Percentiles rank a stretch among this genome's conserved stretches.
These are phyloP conservation scores for Anorthoa munda DNA, from an alignment of 2,888 invertebrate genomes.

Conservation along the genomic window DNA sequence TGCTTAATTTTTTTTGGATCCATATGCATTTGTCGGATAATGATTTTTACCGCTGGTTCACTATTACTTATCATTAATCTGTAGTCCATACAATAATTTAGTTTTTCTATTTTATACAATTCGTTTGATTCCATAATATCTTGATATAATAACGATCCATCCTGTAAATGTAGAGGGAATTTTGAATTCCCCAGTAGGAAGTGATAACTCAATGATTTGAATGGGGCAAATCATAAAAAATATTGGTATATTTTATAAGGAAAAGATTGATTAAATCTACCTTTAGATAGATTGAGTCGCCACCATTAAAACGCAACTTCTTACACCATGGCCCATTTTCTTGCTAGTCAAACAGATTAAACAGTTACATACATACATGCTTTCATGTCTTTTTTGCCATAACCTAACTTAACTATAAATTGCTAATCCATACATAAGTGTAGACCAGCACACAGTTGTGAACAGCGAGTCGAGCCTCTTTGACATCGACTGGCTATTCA, in stretches of 20 bases:
- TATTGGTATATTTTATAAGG: too few species aligned
- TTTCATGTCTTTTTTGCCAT: too few species aligned
- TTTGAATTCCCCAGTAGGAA: background rate
- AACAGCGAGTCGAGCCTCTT: too few species aligned
- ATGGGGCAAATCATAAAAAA: background rate
- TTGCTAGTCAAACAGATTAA: background rate
- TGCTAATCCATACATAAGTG: too few species aligned
- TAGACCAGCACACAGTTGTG: too few species aligned
- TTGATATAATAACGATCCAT: slow-evolving; percentile 7
- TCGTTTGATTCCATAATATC: background rate
- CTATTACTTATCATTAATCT: fast-evolving
- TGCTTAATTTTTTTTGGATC: background rate
- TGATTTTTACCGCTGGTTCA: background rate
- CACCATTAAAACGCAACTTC: too few species aligned
- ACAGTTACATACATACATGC: background rate
- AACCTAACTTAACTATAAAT: too few species aligned
- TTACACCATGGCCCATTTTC: background rate
- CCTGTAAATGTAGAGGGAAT: background rate
- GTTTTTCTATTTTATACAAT: background rate
- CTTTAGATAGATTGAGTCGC: too few species aligned
- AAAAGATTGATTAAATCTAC: too few species aligned
- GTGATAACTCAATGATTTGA: background rate
- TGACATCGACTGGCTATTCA: too few species aligned
- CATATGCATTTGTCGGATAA: background rate
- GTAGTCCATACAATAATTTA: slow-evolving; percentile 19